Percentiles rank a stretch among this genome's conserved stretches.
Evolutionary conservation across 2,113 vertebrate species (phyloP).

Genomic region (Labrus mixtus): DNA sequence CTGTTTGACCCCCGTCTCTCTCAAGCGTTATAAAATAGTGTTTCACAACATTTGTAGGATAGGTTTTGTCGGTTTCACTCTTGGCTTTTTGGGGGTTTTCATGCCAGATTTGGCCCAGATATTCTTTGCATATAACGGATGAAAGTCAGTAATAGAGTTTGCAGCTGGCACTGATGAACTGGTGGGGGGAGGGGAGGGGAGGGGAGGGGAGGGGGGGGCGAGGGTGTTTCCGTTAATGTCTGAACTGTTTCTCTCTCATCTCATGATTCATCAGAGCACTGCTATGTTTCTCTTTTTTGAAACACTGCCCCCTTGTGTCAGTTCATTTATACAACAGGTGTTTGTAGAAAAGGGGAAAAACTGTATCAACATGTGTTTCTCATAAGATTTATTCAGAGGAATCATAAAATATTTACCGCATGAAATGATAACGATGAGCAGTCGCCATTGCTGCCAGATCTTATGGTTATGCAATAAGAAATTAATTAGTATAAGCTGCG

Average conservation of each 20-base stretch:
- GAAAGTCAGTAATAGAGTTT: not conserved
- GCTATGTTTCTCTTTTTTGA: not conserved
- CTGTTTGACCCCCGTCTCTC: not conserved
- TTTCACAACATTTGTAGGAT: not conserved
- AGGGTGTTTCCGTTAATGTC: not conserved
- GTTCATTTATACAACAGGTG: constrained; percentile 11
- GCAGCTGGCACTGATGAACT: not conserved
- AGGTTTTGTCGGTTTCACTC: not conserved
- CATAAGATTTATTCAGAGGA: too few species aligned
- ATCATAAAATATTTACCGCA: too few species aligned
- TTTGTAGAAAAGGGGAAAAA: not conserved
- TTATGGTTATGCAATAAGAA: too few species aligned
- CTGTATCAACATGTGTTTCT: too few species aligned
- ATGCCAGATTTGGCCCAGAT: not conserved
- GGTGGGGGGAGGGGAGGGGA: not conserved
- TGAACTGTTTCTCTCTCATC: not conserved
- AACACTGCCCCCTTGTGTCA: constrained; percentile 60
- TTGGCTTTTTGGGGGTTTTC: not conserved
- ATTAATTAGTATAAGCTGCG: too few species aligned
- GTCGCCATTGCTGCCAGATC: too few species aligned
- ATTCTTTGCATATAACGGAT: not conserved
- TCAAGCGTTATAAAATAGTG: not conserved
- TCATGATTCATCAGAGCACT: too few species aligned
- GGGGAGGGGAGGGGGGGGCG: too few species aligned
- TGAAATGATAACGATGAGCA: too few species aligned